phyloP scores from a whole-genome alignment of 2,113 vertebrate species.

The Corvus cornix region DNA sequence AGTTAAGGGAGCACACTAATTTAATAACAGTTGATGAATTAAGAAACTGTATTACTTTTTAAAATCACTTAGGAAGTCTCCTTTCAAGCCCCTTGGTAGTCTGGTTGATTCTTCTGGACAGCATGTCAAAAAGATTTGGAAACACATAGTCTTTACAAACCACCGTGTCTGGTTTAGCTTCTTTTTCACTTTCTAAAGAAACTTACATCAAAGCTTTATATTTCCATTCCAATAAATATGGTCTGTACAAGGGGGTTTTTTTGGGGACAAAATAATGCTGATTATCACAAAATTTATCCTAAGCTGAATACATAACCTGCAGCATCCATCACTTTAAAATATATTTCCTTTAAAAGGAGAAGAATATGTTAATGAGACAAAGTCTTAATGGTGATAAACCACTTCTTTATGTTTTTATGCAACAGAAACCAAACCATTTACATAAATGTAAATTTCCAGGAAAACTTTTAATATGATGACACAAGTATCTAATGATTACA shows the following conservation, averaged over 20 bases:
- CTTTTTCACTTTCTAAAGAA: conserved; percentile 24
- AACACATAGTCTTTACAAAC: conserved; percentile 9
- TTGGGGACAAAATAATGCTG: neutral
- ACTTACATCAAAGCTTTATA: conserved; percentile 25
- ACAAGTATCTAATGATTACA: neutral
- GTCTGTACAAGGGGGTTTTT: neutral
- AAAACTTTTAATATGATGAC: neutral
- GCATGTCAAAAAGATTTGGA: conserved; percentile 69
- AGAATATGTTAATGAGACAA: neutral
- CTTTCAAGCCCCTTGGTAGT: conserved; percentile 30
- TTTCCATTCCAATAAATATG: conserved; percentile 22
- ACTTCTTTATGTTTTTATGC: neutral
- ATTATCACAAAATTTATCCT: neutral
- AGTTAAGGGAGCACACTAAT: conserved; percentile 51
- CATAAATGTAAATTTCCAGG: neutral
- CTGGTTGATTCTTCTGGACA: conserved; percentile 64
- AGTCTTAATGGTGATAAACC: neutral
- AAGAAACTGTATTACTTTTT: conserved; percentile 55
- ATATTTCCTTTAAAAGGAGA: neutral
- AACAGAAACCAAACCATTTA: neutral
- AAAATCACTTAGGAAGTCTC: conserved; percentile 60
- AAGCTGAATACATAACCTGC: neutral
- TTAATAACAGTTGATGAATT: conserved; percentile 62
- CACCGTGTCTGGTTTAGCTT: neutral
- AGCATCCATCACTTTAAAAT: neutral